phyloP scores from a whole-genome alignment of 2,797 vertebrate species.

The Chloroceryle amazona region DNA sequence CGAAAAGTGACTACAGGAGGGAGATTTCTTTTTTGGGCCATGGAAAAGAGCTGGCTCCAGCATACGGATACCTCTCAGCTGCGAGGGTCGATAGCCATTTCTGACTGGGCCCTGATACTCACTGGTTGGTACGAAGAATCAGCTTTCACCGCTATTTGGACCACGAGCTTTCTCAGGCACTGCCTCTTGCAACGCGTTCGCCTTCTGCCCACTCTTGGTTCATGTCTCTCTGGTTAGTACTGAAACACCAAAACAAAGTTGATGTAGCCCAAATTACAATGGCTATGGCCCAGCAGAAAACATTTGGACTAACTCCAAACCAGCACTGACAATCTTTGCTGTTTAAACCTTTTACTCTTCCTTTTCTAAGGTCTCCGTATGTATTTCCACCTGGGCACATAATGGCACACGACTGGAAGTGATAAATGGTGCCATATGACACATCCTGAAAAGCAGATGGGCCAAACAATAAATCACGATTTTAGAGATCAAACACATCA shows the following conservation, averaged over 20 bases:
- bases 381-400: background rate
- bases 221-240: background rate
- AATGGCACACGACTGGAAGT: background rate
- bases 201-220: background rate
- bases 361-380: background rate
- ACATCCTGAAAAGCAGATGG: background rate
- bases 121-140: accelerated
- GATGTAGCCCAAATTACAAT: background rate
- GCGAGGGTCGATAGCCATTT: accelerated
- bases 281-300: background rate
- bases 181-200: background rate
- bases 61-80: background rate
- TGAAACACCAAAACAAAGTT: background rate
- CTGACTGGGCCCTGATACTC: background rate
- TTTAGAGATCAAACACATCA: conserved; percentile 9
- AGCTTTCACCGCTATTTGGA: background rate
- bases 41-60: background rate
- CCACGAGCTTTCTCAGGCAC: background rate
- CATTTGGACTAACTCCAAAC: background rate
- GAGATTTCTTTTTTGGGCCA: background rate
- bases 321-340: background rate
- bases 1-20: background rate
- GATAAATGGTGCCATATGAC: background rate
- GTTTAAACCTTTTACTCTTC: background rate
- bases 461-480: background rate